These are phyloP conservation scores for Mantis religiosa DNA, from an alignment of 2,888 invertebrate genomes.

Conservation along the genomic window DNA sequence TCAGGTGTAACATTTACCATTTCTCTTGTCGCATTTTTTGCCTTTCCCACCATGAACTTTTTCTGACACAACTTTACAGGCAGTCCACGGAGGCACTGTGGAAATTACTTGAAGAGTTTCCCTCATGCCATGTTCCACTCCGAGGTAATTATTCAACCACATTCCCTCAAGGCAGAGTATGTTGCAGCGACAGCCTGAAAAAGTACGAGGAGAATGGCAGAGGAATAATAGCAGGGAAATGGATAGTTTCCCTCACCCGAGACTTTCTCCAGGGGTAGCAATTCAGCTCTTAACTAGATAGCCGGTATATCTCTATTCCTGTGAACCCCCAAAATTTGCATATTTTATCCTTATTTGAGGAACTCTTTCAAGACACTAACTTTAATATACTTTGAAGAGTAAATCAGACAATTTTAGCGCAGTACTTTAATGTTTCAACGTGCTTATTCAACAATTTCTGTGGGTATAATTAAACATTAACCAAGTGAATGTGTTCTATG, in stretches of 20 bases:
- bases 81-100: background rate
- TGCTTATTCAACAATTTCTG: no score
- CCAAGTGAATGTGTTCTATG: no score
- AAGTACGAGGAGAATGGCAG: background rate
- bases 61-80: background rate
- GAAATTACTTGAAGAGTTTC: background rate
- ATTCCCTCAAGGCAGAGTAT: background rate
- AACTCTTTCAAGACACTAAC: no score
- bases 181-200: background rate
- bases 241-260: background rate
- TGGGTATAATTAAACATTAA: no score
- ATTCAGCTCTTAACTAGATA: no score
- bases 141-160: constrained; percentile 6
- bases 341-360: no score
- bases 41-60: background rate
- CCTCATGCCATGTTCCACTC: background rate
- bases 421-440: no score
- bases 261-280: background rate
- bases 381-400: no score
- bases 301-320: no score
- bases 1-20: background rate
- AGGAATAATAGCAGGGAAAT: background rate
- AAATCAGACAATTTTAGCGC: no score
- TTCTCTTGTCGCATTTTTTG: background rate
- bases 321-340: no score